Percentiles rank a stretch among this genome's conserved stretches.
Conservation (phyloP, 2,888 invertebrate genomes). For the Pollenia amentaria region DNA sequence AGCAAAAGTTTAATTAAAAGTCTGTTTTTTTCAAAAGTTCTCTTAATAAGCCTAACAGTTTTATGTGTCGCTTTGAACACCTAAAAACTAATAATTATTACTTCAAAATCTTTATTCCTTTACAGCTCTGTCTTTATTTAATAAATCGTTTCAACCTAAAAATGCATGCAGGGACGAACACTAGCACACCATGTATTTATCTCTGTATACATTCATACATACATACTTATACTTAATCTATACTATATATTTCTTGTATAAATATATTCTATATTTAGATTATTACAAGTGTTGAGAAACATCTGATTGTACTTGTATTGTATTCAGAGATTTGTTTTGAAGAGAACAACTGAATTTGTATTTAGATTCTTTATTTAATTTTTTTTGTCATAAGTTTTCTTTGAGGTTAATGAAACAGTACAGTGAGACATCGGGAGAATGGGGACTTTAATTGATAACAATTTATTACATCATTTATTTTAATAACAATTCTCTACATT, state of each 20-base stretch:
- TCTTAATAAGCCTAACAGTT: too few species aligned
- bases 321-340: constrained; percentile 33
- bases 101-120: not conserved
- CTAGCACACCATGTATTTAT: not conserved
- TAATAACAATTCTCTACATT: constrained; percentile 13
- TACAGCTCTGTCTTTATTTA: not conserved
- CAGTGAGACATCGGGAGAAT: constrained; percentile 38
- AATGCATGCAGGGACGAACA: not conserved
- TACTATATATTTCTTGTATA: not conserved
- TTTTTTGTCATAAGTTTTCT: constrained; percentile 23
- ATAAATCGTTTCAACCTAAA: constrained; percentile 10
- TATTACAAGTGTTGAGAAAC: constrained; percentile 69
- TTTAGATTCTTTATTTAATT: constrained; percentile 3
- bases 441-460: constrained; percentile 48
- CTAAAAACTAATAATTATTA: too few species aligned
- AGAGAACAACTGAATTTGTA: constrained; percentile 39
- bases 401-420: constrained; percentile 58
- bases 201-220: not conserved
- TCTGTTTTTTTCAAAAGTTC: too few species aligned
- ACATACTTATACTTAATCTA: constrained; percentile 15
- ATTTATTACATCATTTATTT: constrained; percentile 67
- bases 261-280: constrained; percentile 66
- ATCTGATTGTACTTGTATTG: constrained; percentile 52
- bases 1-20: too few species aligned
- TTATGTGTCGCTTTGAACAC: too few species aligned